Evolutionary conservation across 2,888 invertebrate species (phyloP).

Genomic region (Chromoteleia sp.): DNA sequence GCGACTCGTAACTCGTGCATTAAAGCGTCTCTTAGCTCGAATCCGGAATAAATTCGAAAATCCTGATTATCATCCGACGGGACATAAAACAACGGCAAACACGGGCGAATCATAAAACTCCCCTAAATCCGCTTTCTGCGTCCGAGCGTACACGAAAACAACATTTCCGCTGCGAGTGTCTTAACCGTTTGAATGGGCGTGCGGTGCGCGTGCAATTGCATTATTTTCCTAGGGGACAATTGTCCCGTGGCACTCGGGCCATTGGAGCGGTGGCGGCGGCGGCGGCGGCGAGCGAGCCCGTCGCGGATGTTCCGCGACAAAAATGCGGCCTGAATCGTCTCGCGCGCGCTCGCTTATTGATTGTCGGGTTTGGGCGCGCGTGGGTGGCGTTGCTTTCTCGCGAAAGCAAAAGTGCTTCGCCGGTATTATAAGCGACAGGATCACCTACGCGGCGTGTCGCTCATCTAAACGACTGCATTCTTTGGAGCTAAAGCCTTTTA

Average conservation of each 20-base stretch:
- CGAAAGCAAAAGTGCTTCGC: conserved; percentile 61
- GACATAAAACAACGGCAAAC: conserved; percentile 57
- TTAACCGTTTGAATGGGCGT: conserved; percentile 52
- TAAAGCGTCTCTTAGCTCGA: conserved; percentile 23
- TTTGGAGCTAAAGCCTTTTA: conserved; percentile 46
- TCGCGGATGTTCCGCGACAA: conserved; percentile 44
- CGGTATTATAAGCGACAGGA: conserved; percentile 56
- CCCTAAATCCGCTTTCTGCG: conserved; percentile 43
- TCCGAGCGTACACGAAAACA: conserved; percentile 58
- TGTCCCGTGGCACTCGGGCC: conserved; percentile 29
- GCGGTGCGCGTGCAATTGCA: conserved; percentile 47
- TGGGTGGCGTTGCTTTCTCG: conserved; percentile 40
- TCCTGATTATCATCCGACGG: conserved; percentile 41
- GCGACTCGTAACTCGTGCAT: conserved; percentile 28
- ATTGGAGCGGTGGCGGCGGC: conserved; percentile 30
- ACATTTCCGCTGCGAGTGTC: conserved; percentile 52
- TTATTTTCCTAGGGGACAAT: conserved; percentile 52
- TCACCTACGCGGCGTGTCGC: conserved; percentile 65
- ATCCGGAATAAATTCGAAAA: conserved; percentile 40
- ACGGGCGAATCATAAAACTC: conserved; percentile 54
- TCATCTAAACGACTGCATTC: conserved; percentile 61
- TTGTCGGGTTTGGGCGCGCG: conserved; percentile 42
- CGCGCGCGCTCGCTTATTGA: conserved; percentile 34
- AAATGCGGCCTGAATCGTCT: conserved; percentile 23
- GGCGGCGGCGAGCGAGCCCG: conserved; percentile 21